Evolutionary conservation across 2,113 vertebrate species (phyloP), one percentile per base, ranked within the genome.

Genomic region (Psephotus haematonotus): DNA sequence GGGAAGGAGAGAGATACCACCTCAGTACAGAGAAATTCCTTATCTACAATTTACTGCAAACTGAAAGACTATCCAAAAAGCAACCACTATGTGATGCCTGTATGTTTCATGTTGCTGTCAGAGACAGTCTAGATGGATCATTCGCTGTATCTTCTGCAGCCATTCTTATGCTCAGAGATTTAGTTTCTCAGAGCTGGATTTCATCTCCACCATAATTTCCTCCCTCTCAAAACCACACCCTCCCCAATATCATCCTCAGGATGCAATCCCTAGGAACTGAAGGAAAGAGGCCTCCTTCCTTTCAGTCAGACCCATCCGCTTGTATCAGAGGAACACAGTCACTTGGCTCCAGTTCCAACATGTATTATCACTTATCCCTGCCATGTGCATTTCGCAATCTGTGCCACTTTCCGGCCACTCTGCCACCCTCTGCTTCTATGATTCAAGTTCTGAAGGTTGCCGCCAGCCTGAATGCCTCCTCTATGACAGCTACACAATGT

Each of bases 311-410:
- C 74, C 81, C 41, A 80, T 87, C 65, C 74, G 33, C n/a, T 96
- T 3, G 0, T 94, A 95, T 92, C 95, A 95, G 44, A 92, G 39
- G 43, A 89, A 79, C 87, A 65, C 27, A 62, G 70, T 62, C 57
- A 64, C 57, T 92, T 95, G 96, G 94, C 89, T 95, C 11, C 41
- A 57, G 43, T 92, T 96, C 87, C 86, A 95, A 85, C 47, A 85
- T 11, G 14, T 9, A 65, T 75, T 92, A 92, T 94, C 91, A 87
- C 53, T 87, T 94, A 64, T 35, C 43, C 62, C n/a, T 85, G 74
- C 83, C 86, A 65, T 50, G 83, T 84, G n/a, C 62, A 41, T n/a
- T 88, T 91, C 57, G 89, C 77, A 92, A 76, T 92, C 70, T 92
- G 62, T 88, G 62, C 41, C 74, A 90, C 28, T 92, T 96, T 85